phyloP scores from a whole-genome alignment of 2,113 vertebrate genomes.

The Dromaius novaehollandiae region DNA sequence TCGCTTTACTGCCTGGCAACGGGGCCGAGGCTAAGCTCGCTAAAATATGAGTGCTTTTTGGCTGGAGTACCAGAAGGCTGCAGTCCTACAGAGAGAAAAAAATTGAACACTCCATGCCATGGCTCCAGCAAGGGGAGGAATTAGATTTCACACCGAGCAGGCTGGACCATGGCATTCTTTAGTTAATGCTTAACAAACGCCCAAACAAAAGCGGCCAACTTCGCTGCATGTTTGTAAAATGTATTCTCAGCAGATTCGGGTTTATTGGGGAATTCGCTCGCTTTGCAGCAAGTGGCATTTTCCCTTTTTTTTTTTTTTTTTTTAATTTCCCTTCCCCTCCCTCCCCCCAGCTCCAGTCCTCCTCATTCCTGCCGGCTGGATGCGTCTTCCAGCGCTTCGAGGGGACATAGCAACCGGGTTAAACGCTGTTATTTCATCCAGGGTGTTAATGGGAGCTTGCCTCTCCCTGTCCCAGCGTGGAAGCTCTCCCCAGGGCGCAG shows the following conservation, averaged over 20 bases:
- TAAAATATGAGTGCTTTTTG: conserved; percentile 87
- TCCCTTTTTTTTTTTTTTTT: conserved; percentile 41
- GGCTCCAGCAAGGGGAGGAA: conserved; percentile 88
- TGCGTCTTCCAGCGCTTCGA: conserved; percentile 47
- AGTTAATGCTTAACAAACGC: conserved; percentile 89
- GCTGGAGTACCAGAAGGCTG: conserved; percentile 81
- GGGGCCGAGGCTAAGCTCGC: conserved; percentile 80
- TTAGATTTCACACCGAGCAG: conserved; percentile 87
- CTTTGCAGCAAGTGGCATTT: conserved; percentile 62
- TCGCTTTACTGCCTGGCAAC: conserved; percentile 87
- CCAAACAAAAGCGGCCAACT: conserved; percentile 84
- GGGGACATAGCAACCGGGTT: conserved; percentile 67
- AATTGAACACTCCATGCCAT: conserved; percentile 87
- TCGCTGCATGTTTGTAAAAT: conserved; percentile 83
- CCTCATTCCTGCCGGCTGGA: conserved; percentile 73
- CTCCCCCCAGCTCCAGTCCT: conserved; percentile 45
- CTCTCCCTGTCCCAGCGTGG: rapidly evolving
- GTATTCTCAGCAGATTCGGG: conserved; percentile 85
- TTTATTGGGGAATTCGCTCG: conserved; percentile 73
- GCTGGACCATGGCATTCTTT: conserved; percentile 86
- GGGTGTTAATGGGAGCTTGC: rapidly evolving
- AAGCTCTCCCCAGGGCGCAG: background rate
- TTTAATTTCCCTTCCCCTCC: conserved; percentile 59
- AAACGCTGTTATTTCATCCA: conserved; percentile 39
- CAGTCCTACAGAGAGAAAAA: conserved; percentile 86